Conservation (phyloP, 2,797 vertebrate genomes). For the Danio jaintianensis region DNA sequence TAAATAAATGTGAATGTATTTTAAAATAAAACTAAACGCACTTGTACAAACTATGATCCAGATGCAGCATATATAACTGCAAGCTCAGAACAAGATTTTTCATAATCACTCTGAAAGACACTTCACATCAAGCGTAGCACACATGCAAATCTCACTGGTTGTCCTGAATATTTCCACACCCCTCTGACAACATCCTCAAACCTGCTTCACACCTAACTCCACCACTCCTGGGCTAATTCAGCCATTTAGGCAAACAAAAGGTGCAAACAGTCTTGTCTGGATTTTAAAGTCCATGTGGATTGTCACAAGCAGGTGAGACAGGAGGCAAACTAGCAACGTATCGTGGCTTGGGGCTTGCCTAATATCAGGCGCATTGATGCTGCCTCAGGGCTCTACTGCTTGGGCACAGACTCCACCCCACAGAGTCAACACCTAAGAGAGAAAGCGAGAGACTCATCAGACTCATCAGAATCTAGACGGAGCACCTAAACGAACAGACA, state of each 20-base stretch:
- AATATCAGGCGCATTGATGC: constrained; percentile 95
- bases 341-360: constrained; percentile 92
- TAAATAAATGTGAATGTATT: rapidly evolving
- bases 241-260: constrained; percentile 30
- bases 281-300: constrained; percentile 16
- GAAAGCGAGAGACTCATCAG: constrained; percentile 54
- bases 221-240: constrained; percentile 34
- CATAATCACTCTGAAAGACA: neutral
- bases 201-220: constrained; percentile 41
- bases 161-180: constrained; percentile 15
- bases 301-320: neutral
- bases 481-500: constrained; percentile 19
- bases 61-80: neutral
- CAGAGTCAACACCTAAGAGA: constrained; percentile 85
- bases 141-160: constrained; percentile 55
- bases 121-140: constrained; percentile 29
- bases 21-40: neutral
- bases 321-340: constrained; percentile 79
- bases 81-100: neutral
- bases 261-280: constrained; percentile 18
- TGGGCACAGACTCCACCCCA: constrained; percentile 91
- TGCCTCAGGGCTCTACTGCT: constrained; percentile 94
- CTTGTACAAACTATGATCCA: neutral
- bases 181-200: constrained; percentile 49
- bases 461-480: constrained; percentile 70